Evolutionary conservation across 2,797 vertebrate genomes (phyloP).

Genomic region (Clarias platycephalus): DNA sequence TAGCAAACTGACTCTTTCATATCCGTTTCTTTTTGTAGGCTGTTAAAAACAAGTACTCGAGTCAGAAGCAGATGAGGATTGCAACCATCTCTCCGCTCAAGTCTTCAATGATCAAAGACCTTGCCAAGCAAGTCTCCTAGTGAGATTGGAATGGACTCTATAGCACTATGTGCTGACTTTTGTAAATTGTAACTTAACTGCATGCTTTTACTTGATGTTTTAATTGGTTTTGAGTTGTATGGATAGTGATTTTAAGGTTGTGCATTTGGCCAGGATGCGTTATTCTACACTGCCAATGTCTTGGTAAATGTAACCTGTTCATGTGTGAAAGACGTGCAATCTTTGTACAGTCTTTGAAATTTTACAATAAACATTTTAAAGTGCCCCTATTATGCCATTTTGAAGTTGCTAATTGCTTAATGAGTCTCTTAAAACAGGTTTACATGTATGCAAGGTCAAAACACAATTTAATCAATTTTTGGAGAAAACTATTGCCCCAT

Average conservation of each 20-base stretch:
- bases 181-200: constrained; percentile 57
- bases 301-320: constrained; percentile 1
- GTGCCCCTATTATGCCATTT: too few species aligned
- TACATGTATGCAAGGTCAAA: too few species aligned
- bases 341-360: constrained; percentile 10
- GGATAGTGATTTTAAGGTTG: not conserved
- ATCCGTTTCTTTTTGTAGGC: constrained; percentile 66
- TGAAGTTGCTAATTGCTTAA: too few species aligned
- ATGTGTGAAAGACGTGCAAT: constrained; percentile 19
- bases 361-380: constrained; percentile 59
- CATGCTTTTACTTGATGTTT: constrained; percentile 46
- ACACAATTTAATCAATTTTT: too few species aligned
- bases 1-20: not conserved
- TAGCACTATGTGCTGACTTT: constrained; percentile 64
- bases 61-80: constrained; percentile 73
- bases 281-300: constrained; percentile 36
- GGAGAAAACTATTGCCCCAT: too few species aligned
- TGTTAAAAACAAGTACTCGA: constrained; percentile 81
- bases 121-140: constrained; percentile 68
- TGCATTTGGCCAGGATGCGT: constrained; percentile 16
- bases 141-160: constrained; percentile 54
- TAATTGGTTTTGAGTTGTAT: not conserved
- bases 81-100: constrained; percentile 75
- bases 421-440: too few species aligned
- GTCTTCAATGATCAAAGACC: constrained; percentile 69